Evolutionary conservation across 2,888 invertebrate species (phyloP), one percentile per base, ranked within the genome.

Genomic region (Polydrusus cervinus): DNA sequence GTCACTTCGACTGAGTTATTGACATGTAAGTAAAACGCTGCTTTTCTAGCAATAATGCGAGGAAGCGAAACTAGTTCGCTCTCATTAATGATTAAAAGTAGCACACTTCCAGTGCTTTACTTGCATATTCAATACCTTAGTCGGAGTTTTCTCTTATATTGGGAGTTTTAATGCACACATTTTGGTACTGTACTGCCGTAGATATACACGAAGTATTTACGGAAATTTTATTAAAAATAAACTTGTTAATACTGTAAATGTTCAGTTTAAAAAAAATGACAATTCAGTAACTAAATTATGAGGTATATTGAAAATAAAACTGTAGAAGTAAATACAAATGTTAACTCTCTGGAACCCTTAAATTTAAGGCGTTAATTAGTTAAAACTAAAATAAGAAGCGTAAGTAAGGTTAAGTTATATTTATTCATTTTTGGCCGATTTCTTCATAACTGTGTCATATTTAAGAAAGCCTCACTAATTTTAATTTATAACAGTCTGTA

Each of bases 341-440:
- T 18, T 60, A 60, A 60, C 38, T 60, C 38, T 60, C 16, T 38
- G 14, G 18, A 60, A 40, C 57, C 11, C 38, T 14, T 60, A 38
- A 60, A 60, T 38, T 60, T n/a, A 60, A 60, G 57, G 38, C 57
- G 8, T 34, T 34, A 34, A 60, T 38, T 18, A 7, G 11, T 16
- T 38, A 60, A 38, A 60, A 60, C 38, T 60, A 57, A 55, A 57
- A 57, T 57, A 60, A 18, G 11, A 60, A 60, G 57, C 38, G 57
- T 38, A 60, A 60, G 7, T 60, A 16, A 38, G 11, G 16, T 38
- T 25, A 25, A 25, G 25, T 25, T 38, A 25, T 57, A 38, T n/a
- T 14, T 38, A 60, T 40, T 60, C 1, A 38, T 16, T 10, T 60
- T 38, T 38, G 16, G 38, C 57, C 11, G 38, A 60, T 38, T 38